A percentile compares a stretch with the other conserved stretches of the same genome.
Evolutionary conservation across 2,888 invertebrate genomes (phyloP).

Genomic region (Psylliodes chrysocephalus): DNA sequence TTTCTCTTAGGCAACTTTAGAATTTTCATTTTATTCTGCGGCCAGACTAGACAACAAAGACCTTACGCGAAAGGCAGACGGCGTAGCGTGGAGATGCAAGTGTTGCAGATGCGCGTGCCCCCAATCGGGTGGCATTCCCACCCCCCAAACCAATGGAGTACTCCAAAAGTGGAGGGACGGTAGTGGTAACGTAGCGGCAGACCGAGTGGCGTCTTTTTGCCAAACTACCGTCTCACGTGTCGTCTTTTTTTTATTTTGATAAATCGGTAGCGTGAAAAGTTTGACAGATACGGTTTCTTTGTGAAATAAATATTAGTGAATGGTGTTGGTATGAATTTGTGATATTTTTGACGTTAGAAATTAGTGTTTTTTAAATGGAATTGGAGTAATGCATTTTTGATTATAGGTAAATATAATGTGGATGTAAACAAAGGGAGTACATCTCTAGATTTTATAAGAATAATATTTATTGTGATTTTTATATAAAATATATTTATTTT

Average conservation of each 20-base stretch:
- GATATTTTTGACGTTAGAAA: too few relatives aligned
- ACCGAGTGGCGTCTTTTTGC: slow-evolving; percentile 54
- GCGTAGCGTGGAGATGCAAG: slow-evolving; percentile 39
- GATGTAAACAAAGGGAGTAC: too few relatives aligned
- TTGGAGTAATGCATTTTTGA: not conserved
- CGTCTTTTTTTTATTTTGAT: slow-evolving; percentile 18
- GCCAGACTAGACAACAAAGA: slow-evolving; percentile 24
- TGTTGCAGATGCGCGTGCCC: slow-evolving; percentile 46
- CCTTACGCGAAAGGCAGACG: slow-evolving; percentile 10
- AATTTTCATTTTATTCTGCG: slow-evolving; percentile 4
- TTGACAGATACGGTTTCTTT: slow-evolving; percentile 14
- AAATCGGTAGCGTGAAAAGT: slow-evolving; percentile 17
- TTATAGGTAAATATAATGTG: not conserved
- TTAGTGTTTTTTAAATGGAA: not conserved
- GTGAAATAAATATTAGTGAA: not conserved
- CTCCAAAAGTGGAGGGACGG: slow-evolving; percentile 43
- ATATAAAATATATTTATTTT: too few relatives aligned
- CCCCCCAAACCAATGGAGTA: slow-evolving; percentile 23
- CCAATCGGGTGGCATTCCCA: slow-evolving; percentile 22
- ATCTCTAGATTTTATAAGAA: too few relatives aligned
- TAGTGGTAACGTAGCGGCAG: slow-evolving; percentile 57
- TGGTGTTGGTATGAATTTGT: not conserved
- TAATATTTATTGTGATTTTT: too few relatives aligned
- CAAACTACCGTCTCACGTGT: slow-evolving; percentile 55
- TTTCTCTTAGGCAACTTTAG: not conserved